A percentile compares a stretch with the other conserved stretches of the same genome.
These are phyloP conservation scores for Eulemur coronatus DNA, from an alignment of 2,797 vertebrate genomes.

Conservation along the genomic window DNA sequence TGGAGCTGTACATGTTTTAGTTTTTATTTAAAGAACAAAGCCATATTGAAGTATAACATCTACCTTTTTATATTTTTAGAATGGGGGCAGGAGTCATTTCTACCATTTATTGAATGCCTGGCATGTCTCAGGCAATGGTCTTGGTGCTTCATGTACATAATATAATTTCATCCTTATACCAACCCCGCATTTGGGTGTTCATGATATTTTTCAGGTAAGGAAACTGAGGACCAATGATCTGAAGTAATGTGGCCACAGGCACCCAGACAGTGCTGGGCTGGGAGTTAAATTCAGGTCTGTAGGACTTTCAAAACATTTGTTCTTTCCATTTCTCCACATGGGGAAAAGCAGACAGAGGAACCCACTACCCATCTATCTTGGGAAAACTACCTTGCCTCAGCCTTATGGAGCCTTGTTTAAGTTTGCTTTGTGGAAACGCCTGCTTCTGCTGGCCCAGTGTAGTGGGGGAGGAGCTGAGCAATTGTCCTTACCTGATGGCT, in stretches of 20 bases:
- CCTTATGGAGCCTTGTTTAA: neutral
- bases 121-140: neutral
- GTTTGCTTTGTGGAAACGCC: neutral
- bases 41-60: neutral
- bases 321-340: neutral
- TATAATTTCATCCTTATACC: neutral
- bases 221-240: neutral
- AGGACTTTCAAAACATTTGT: neutral
- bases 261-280: neutral
- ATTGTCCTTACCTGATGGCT: neutral
- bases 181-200: neutral
- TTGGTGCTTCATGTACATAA: neutral
- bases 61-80: neutral
- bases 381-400: neutral
- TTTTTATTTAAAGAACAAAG: conserved; percentile 8
- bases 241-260: neutral
- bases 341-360: neutral
- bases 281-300: neutral
- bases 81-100: neutral
- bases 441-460: neutral
- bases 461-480: neutral
- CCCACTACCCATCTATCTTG: neutral
- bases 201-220: neutral
- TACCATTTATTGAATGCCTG: neutral
- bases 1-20: neutral